Evolutionary conservation across 2,113 vertebrate genomes (phyloP).

Genomic region (Lonchura striata): DNA sequence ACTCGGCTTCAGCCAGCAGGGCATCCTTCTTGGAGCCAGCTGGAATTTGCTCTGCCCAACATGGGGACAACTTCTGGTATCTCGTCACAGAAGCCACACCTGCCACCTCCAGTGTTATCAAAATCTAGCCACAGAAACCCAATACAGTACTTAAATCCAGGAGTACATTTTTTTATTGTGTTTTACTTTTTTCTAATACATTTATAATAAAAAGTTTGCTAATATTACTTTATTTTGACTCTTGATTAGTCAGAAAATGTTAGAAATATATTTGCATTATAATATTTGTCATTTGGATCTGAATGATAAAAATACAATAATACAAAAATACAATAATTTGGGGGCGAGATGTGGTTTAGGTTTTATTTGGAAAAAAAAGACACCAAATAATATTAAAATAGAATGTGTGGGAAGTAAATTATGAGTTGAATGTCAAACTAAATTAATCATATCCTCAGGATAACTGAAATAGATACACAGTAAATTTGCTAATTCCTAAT

Average conservation of each 20-base stretch:
- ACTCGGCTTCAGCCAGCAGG: neutral
- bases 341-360: rapidly evolving
- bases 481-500: neutral
- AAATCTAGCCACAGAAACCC: neutral
- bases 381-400: neutral
- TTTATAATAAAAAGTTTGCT: neutral
- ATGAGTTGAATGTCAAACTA: neutral
- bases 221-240: neutral
- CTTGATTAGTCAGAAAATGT: neutral
- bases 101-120: neutral
- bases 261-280: neutral
- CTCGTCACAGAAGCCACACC: neutral
- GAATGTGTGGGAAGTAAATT: neutral
- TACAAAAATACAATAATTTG: neutral
- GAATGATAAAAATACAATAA: neutral
- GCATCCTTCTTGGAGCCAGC: rapidly evolving
- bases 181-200: neutral
- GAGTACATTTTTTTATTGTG: neutral
- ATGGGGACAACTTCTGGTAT: neutral
- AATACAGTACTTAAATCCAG: neutral
- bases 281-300: neutral
- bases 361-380: neutral
- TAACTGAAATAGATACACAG: neutral
- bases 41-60: neutral
- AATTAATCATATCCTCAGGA: neutral